Conservation (phyloP, 2,797 vertebrate genomes). For the Enteromius mattozi region DNA sequence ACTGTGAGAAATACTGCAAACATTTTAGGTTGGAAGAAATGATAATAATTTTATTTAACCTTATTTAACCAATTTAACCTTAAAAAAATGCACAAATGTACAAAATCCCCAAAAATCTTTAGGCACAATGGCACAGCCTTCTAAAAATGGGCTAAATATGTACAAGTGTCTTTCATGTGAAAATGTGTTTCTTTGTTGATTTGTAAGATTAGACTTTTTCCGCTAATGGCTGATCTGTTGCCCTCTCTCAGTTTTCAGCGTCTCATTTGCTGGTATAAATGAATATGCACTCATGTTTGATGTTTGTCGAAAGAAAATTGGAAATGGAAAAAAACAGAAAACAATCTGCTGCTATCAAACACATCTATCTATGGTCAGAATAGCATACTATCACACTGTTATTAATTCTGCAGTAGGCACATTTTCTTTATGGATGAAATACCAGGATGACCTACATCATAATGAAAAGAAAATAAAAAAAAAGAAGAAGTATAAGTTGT, state of each 20-base stretch:
- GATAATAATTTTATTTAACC: too few species aligned
- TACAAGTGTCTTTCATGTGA: neutral
- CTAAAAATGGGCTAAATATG: too few species aligned
- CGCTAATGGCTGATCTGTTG: neutral
- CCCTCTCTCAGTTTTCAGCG: too few species aligned
- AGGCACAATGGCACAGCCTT: neutral
- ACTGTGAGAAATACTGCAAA: too few species aligned
- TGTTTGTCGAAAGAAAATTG: neutral
- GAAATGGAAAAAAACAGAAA: neutral
- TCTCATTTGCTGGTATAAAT: neutral
- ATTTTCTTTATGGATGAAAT: neutral
- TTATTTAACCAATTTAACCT: too few species aligned
- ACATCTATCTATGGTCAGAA: neutral
- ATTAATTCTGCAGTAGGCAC: neutral
- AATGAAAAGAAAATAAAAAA: too few species aligned
- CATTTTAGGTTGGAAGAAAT: too few species aligned
- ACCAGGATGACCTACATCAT: neutral
- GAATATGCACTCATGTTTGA: constrained; percentile 13
- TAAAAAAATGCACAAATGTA: too few species aligned
- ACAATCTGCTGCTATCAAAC: neutral
- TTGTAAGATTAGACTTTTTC: neutral
- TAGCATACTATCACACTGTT: neutral
- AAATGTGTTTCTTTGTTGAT: neutral
- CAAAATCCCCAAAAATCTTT: neutral
- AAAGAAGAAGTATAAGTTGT: too few species aligned